Evolutionary conservation across 2,797 vertebrate species (phyloP), one percentile per base, ranked within the genome.

Genomic region (Sardinella longiceps): DNA sequence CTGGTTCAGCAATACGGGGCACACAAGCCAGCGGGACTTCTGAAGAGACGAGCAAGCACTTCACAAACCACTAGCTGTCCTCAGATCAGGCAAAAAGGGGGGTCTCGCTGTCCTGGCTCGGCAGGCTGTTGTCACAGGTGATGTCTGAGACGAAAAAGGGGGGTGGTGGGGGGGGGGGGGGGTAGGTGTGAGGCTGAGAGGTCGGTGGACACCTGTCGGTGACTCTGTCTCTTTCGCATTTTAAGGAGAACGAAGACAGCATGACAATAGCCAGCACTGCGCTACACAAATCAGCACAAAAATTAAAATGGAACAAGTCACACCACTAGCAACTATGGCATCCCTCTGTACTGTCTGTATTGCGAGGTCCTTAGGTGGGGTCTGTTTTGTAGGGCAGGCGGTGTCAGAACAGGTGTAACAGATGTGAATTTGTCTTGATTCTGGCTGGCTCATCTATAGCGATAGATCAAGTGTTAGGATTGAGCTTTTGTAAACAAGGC

Each of bases 1-100:
- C 88, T 88, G 87, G 91, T 88, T 92, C 88, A 90, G 88, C 89
- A 87, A 88, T 89, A 86, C 74, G 83, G 87, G 85, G 87, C 83
- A 88, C 85, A 83, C 84, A 83, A 87, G 88, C 87, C 80, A 77
- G 50, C 82, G 50, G 81, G 81, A 82, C 81, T 80, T 85, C 82
- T 60, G n/a, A 39, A 3, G 33, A 20, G 70, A 77, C 70, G 81
- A 45, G 51, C 28, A 77, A 85, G 82, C 66, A 37, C 84, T 85
- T 50, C 56, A 43, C 53, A 85, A 84, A 84, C 84, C 82, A 56
- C 77, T 56, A 81, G 51, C 60, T 53, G 25, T 80, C 43, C 81
- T 46, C 56, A 28, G 80, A 63, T 77, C 53, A 58, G 81, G 50
- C 80, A 70, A 85, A 28, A 9, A 43, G 15, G 25, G 23, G 30